phyloP scores from a whole-genome alignment of 2,797 vertebrate species.

The Diplodus puntazzo region DNA sequence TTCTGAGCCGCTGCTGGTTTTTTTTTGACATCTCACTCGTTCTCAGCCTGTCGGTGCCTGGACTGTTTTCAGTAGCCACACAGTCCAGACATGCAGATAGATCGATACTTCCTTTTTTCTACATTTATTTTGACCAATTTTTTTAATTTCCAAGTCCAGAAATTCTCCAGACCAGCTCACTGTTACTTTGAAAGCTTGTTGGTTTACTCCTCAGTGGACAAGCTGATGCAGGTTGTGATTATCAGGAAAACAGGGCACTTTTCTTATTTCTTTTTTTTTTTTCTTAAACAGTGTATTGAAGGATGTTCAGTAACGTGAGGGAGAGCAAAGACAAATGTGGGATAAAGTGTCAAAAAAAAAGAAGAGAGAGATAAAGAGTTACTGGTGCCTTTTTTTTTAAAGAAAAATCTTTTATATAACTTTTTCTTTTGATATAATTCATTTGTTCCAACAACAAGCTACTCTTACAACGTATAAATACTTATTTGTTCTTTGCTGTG shows the following conservation, averaged over 20 bases:
- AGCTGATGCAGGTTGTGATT: constrained; percentile 28
- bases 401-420: constrained; percentile 44
- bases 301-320: constrained; percentile 37
- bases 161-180: constrained; percentile 18
- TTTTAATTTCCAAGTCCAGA: not conserved
- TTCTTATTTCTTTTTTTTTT: not conserved
- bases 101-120: not conserved
- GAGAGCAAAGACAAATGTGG: not conserved
- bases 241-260: constrained; percentile 22
- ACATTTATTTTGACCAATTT: not conserved
- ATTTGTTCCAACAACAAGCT: constrained; percentile 36
- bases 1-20: constrained; percentile 20
- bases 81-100: not conserved
- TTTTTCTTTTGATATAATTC: constrained; percentile 48
- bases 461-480: constrained; percentile 59
- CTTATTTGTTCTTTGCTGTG: constrained; percentile 55
- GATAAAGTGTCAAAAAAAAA: constrained; percentile 30
- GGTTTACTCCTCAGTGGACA: constrained; percentile 21
- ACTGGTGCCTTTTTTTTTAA: constrained; percentile 49
- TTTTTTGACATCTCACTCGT: constrained; percentile 14
- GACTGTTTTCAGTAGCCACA: not conserved
- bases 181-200: not conserved
- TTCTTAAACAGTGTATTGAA: not conserved
- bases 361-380: constrained; percentile 8
- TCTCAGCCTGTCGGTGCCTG: not conserved